Evolutionary conservation across 2,888 invertebrate species (phyloP).

Genomic region (Pachycephus smyrnensis): DNA sequence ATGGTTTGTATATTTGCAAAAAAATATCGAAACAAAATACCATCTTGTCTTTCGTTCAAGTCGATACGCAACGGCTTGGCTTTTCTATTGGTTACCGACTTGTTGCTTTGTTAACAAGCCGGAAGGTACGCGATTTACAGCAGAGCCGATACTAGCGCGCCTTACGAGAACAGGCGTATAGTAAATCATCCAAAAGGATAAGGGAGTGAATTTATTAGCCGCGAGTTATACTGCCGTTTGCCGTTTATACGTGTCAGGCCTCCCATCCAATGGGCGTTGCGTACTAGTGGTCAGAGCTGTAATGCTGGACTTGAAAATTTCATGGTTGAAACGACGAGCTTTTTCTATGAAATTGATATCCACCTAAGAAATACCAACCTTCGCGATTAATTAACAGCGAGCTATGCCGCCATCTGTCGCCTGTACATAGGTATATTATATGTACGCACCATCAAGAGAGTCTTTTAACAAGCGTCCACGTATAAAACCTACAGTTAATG

Average conservation of each 20-base stretch:
- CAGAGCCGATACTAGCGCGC: background rate
- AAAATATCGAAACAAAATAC: background rate
- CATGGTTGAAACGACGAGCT: background rate
- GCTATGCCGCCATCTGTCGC: background rate
- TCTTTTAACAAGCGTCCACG: background rate
- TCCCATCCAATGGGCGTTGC: background rate
- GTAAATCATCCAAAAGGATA: background rate
- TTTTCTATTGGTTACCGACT: background rate
- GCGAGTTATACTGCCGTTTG: background rate
- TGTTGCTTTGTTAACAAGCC: background rate
- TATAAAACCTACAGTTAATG: background rate
- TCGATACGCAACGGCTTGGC: background rate
- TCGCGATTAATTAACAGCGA: background rate
- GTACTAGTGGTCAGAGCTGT: background rate
- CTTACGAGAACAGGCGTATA: background rate
- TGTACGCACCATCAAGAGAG: background rate
- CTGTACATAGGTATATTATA: background rate
- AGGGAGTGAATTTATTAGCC: background rate
- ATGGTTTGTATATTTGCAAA: background rate
- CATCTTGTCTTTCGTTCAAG: background rate
- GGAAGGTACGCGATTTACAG: background rate
- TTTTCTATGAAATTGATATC: background rate
- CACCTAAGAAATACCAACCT: background rate
- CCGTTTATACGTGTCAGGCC: background rate
- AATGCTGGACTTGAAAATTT: background rate